These are phyloP conservation scores for Magallana nippona DNA, from an alignment of 2,888 invertebrate genomes.

Conservation along the genomic window DNA sequence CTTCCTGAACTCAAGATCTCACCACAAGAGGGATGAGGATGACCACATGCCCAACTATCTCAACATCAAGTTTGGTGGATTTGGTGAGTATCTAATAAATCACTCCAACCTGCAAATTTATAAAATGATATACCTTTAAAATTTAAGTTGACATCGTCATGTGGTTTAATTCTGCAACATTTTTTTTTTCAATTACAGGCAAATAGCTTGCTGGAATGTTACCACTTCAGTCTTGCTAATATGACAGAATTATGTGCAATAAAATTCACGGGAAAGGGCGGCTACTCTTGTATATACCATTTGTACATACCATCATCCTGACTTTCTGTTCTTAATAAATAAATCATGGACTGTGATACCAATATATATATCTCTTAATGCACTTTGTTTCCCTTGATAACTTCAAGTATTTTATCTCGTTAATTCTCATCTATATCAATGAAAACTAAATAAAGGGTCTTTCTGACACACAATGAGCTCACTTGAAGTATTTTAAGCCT, in stretches of 20 bases:
- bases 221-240: background rate
- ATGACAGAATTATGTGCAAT: background rate
- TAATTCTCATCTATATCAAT: too few species aligned
- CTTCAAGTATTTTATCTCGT: too few species aligned
- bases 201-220: background rate
- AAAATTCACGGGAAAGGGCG: constrained; percentile 10
- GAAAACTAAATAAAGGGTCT: too few species aligned
- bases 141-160: background rate
- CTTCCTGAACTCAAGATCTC: background rate
- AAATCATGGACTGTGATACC: too few species aligned
- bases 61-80: constrained; percentile 37
- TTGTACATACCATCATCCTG: background rate
- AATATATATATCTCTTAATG: too few species aligned
- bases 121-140: background rate
- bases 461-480: too few species aligned
- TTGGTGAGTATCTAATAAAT: constrained; percentile 25
- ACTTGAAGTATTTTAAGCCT: too few species aligned
- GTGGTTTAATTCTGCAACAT: background rate
- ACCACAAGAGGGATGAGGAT: constrained; percentile 33
- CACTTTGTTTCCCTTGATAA: too few species aligned
- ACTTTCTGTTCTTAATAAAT: too few species aligned
- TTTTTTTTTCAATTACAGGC: background rate
- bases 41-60: constrained; percentile 43
- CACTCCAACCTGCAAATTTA: background rate
- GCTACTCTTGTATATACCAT: constrained; percentile 16